Base-by-base conservation (phyloP, 1,140 invertebrate species). In the Micrasema longulum region DNA sequence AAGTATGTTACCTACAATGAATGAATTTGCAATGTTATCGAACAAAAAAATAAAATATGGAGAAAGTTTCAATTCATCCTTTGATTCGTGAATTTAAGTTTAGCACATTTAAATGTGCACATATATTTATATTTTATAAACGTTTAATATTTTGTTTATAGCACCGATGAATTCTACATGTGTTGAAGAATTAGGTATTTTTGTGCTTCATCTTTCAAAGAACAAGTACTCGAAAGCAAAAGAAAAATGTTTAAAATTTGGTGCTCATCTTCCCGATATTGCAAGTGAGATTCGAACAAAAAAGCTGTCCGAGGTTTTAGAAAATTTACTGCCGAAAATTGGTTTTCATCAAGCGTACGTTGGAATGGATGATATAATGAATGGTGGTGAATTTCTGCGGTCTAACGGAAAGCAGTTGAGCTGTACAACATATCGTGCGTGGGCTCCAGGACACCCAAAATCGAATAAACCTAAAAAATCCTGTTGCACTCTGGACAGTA, bases 401-500 rank as follows among this genome's bases (percentile, higher is more conserved):
- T 82, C 77, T 76, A 82, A 77, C 85, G 89, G 84, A 36, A 83
- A 88, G 63, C 75, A 79, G 3, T 62, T 92, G 57, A 80, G 81
- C 5, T 92, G 90, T 76, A 84, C 84, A 0, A 81, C 84, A 5
- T 91, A 86, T 75, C 82, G 89, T 31, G 89, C 89, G 10, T 92
- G 90, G 91, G 88, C 86, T 0, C 86, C 87, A 3, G 87, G 88
- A 0, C 85, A 91, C 74, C 91, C 91, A 0, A 80, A 79, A 66
- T 77, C 77, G 6, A 74, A 78, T 43, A 76, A 79, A 1, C 74
- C 79, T 20, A 80, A 81, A 11, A 82, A 85, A 60, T 84, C 88
- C 41, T 92, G 91, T 68, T 87, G 87, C 0, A 79, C 82, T n/a
- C 75, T 91, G 6, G 84, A 85, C 23, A 69, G 78, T 10, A 64